Percentiles rank a stretch among this genome's conserved stretches.
These are phyloP conservation scores for Macaria notata DNA, from an alignment of 2,888 invertebrate genomes.

Conservation along the genomic window DNA sequence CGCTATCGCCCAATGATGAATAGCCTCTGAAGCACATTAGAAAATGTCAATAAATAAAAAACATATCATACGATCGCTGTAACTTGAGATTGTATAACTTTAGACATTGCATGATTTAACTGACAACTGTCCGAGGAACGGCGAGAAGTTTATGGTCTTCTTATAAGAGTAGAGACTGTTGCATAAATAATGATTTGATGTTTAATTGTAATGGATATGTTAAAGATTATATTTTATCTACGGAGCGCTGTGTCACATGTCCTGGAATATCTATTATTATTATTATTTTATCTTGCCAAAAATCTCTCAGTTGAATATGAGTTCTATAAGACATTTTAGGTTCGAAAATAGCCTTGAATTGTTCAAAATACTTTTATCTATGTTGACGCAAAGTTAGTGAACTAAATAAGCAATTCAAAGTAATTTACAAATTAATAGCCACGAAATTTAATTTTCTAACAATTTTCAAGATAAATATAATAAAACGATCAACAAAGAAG, in stretches of 20 bases:
- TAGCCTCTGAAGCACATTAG: slow-evolving; percentile 68
- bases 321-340: too few species aligned
- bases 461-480: background rate
- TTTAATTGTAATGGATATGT: too few species aligned
- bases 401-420: background rate
- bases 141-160: background rate
- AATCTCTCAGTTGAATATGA: too few species aligned
- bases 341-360: too few species aligned
- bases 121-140: slow-evolving; percentile 2
- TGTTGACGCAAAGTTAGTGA: too few species aligned
- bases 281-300: too few species aligned
- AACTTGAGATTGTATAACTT: slow-evolving; percentile 26
- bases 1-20: slow-evolving; percentile 71
- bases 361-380: too few species aligned
- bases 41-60: slow-evolving; percentile 82
- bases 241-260: too few species aligned
- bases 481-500: slow-evolving; percentile 1
- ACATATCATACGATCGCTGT: slow-evolving; percentile 67
- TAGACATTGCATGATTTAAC: slow-evolving; percentile 12
- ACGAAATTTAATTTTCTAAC: background rate
- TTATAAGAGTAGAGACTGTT: background rate
- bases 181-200: too few species aligned
- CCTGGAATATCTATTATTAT: too few species aligned
- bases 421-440: background rate
- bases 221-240: too few species aligned